Conservation (phyloP, 2,113 vertebrate species). For the Danio rerio region GRCz12tu NC_133184.1:43747001-43747500, state of each 20-base stretch:
- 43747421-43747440: constrained; percentile 62
- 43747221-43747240: background rate
- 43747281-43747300: too few species aligned
- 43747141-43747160: background rate
- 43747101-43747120: too few species aligned
- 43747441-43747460: constrained; percentile 70
- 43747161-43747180: background rate
- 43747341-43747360: constrained; percentile 26
- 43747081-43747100: too few species aligned
- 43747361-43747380: constrained; percentile 33
- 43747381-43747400: constrained; percentile 37
- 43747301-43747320: background rate
- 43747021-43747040: too few species aligned
- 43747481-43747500: constrained; percentile 58
- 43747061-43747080: too few species aligned
- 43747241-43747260: background rate
- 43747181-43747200: constrained; percentile 10
- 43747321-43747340: background rate
- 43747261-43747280: too few species aligned
- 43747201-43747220: background rate
- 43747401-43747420: constrained; percentile 63
- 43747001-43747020: too few species aligned
- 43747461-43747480: constrained; percentile 64
- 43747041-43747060: too few species aligned
- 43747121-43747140: too few species aligned